Conservation (phyloP, 1,140 invertebrate genomes). For the Aphelinus certus region DNA sequence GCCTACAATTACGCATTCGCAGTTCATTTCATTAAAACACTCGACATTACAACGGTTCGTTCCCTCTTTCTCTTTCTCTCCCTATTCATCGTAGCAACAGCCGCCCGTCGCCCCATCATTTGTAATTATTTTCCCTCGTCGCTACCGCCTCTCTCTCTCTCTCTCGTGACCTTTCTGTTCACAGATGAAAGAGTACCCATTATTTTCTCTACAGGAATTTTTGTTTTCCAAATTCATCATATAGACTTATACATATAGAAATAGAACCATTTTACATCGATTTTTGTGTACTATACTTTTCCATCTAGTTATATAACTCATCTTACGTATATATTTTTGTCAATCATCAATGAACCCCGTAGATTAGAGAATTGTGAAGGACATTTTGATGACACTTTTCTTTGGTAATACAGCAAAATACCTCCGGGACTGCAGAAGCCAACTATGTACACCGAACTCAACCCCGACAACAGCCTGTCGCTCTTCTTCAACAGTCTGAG, state of each 20-base stretch:
- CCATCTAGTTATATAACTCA: too few species aligned
- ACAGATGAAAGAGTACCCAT: neutral
- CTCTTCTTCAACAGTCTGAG: slow-evolving; percentile 80
- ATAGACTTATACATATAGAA: too few species aligned
- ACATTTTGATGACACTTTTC: slow-evolving; percentile 13
- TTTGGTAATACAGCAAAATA: slow-evolving; percentile 45
- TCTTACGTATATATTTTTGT: too few species aligned
- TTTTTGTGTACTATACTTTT: too few species aligned
- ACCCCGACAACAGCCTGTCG: slow-evolving; percentile 70
- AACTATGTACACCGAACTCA: slow-evolving; percentile 73
- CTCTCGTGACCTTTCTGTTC: slow-evolving; percentile 14
- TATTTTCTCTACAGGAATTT: neutral
- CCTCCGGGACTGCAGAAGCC: slow-evolving; percentile 62
- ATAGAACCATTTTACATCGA: too few species aligned
- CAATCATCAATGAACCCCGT: too few species aligned
- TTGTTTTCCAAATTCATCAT: slow-evolving; percentile 6
- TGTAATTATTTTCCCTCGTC: slow-evolving; percentile 6
- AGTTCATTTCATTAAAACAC: slow-evolving; percentile 38
- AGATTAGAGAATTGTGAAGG: neutral
- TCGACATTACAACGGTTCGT: neutral
- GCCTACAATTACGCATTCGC: slow-evolving; percentile 36
- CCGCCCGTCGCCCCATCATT: neutral
- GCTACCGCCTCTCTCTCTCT: too few species aligned
- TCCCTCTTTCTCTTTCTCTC: neutral
- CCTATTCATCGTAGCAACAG: neutral